phyloP scores from a whole-genome alignment of 2,888 invertebrate genomes.

The Cosmia trapezina region DNA sequence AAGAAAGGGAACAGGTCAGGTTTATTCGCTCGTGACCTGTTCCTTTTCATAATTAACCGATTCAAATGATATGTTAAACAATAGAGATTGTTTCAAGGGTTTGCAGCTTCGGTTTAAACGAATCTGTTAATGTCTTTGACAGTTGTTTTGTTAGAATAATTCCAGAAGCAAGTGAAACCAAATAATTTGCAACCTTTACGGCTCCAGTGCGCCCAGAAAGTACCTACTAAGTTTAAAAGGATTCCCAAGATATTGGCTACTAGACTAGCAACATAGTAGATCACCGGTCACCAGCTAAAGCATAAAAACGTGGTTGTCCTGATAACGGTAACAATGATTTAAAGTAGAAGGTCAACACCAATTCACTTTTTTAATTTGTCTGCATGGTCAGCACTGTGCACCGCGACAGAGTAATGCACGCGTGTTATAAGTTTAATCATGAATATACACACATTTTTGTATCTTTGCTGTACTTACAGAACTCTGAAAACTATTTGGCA shows the following conservation, averaged over 20 bases:
- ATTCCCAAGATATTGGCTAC: not conserved
- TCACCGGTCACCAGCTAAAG: not conserved
- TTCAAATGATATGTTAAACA: not conserved
- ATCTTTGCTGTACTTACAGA: conserved; percentile 29
- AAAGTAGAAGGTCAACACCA: conserved; percentile 5
- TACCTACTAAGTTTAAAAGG: not conserved
- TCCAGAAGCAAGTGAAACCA: not conserved
- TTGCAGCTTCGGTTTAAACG: not conserved
- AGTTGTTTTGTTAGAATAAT: not conserved
- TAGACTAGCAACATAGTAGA: not conserved
- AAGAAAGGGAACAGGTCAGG: no score
- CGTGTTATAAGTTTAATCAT: conserved; percentile 19
- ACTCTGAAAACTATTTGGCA: conserved; percentile 66
- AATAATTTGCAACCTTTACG: not conserved
- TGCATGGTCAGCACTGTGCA: not conserved
- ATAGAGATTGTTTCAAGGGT: not conserved
- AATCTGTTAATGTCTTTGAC: not conserved
- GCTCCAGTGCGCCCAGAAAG: not conserved
- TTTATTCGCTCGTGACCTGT: no score
- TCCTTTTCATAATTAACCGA: no score
- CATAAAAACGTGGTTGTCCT: not conserved
- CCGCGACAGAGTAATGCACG: not conserved
- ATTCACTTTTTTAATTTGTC: conserved; percentile 7
- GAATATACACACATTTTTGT: conserved; percentile 10
- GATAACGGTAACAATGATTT: conserved; percentile 4